Conservation (phyloP, 1,140 invertebrate genomes). For the Rhagoletis pomonella region DNA sequence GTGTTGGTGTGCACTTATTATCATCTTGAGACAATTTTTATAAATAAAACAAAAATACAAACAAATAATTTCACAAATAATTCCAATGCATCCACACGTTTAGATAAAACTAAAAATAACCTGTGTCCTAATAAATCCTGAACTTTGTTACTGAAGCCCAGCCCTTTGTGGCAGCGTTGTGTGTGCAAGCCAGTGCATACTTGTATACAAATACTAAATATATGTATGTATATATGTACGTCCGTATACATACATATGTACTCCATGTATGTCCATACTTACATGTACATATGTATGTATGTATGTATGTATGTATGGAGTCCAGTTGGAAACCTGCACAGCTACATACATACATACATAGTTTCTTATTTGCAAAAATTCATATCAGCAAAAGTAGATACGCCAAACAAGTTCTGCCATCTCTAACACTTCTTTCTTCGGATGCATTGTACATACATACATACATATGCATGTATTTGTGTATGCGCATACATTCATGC, state of each 20-base stretch:
- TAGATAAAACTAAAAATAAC: background rate
- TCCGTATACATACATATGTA: background rate
- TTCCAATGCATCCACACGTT: too few species aligned
- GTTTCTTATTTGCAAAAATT: conserved; percentile 23
- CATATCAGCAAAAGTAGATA: conserved; percentile 46
- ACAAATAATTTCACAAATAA: background rate
- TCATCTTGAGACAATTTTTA: background rate
- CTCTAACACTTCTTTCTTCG: background rate
- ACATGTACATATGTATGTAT: background rate
- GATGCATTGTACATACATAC: background rate
- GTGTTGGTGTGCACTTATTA: background rate
- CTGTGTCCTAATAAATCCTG: conserved; percentile 23
- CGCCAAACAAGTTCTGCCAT: conserved; percentile 49
- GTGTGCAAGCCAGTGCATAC: background rate
- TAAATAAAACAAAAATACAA: background rate
- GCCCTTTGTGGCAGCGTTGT: background rate
- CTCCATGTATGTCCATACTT: background rate
- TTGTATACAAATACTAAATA: background rate
- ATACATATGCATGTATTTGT: background rate
- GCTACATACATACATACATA: background rate
- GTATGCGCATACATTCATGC: too few species aligned
- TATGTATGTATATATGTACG: background rate
- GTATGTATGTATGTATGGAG: background rate
- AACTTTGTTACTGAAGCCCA: background rate
- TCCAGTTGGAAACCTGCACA: background rate